These are phyloP conservation scores for Drosophila picticornis DNA, from an alignment of 2,888 invertebrate genomes.

Conservation along the genomic window DNA sequence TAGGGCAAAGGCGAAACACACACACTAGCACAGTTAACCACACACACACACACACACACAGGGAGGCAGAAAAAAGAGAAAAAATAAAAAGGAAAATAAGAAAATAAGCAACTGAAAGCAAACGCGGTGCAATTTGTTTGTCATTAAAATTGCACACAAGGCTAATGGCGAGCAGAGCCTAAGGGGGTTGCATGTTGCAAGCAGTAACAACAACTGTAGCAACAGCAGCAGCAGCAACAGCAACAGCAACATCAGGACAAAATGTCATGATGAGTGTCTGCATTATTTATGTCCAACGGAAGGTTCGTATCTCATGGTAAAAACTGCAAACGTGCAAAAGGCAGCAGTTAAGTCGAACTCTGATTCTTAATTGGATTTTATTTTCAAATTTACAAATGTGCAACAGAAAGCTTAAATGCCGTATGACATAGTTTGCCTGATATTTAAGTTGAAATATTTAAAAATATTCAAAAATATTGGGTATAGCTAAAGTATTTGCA, in stretches of 20 bases:
- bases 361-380: slow-evolving; percentile 7
- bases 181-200: slow-evolving; percentile 51
- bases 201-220: slow-evolving; percentile 26
- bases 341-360: neutral
- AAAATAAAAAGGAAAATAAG: neutral
- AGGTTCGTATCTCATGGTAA: slow-evolving; percentile 27
- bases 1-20: slow-evolving; percentile 29
- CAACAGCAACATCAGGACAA: slow-evolving; percentile 24
- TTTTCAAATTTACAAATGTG: slow-evolving; percentile 1
- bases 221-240: neutral
- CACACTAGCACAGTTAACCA: neutral
- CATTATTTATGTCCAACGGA: slow-evolving; percentile 64
- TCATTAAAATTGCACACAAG: slow-evolving; percentile 81
- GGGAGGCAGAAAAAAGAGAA: neutral
- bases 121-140: slow-evolving; percentile 73
- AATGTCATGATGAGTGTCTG: slow-evolving; percentile 59
- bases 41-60: neutral
- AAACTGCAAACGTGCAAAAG: slow-evolving; percentile 1
- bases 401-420: neutral
- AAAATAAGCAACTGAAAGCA: slow-evolving; percentile 35
- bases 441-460: neutral
- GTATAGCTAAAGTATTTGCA: neutral
- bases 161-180: slow-evolving; percentile 71
- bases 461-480: neutral
- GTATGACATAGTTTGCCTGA: neutral